phyloP scores from a whole-genome alignment of 2,797 vertebrate genomes.

The Alauda arvensis region DNA sequence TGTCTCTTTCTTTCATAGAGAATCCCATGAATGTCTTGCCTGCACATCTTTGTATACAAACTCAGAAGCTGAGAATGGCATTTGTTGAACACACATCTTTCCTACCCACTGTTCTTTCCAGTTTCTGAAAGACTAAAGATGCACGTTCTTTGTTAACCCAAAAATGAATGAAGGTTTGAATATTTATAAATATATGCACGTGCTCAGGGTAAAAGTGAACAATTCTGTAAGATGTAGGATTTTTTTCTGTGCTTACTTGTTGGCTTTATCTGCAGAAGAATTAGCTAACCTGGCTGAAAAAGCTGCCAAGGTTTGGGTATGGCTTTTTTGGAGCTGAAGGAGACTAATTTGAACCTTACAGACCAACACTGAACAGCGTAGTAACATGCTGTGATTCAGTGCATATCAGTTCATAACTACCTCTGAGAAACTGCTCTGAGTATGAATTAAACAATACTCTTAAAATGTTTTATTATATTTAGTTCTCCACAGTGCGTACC shows the following conservation, averaged over 20 bases:
- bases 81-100: not conserved
- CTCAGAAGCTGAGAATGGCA: not conserved
- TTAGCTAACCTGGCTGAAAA: not conserved
- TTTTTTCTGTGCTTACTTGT: not conserved
- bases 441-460: slow-evolving; percentile 13
- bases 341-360: not conserved
- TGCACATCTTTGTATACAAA: not conserved
- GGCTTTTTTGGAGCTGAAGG: not conserved
- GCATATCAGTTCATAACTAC: not conserved
- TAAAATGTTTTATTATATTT: slow-evolving; percentile 14
- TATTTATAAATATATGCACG: not conserved
- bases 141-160: not conserved
- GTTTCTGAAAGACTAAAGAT: not conserved
- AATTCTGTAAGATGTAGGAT: not conserved
- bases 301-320: not conserved
- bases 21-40: not conserved
- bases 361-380: not conserved
- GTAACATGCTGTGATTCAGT: not conserved
- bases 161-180: not conserved
- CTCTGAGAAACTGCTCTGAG: not conserved
- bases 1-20: not conserved
- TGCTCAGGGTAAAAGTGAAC: not conserved
- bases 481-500: not conserved
- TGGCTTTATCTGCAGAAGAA: not conserved
- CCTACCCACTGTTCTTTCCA: not conserved